A percentile compares a stretch with the other conserved stretches of the same genome.
Conservation (phyloP, 1,140 invertebrate genomes). For the Drosophila miranda region DNA sequence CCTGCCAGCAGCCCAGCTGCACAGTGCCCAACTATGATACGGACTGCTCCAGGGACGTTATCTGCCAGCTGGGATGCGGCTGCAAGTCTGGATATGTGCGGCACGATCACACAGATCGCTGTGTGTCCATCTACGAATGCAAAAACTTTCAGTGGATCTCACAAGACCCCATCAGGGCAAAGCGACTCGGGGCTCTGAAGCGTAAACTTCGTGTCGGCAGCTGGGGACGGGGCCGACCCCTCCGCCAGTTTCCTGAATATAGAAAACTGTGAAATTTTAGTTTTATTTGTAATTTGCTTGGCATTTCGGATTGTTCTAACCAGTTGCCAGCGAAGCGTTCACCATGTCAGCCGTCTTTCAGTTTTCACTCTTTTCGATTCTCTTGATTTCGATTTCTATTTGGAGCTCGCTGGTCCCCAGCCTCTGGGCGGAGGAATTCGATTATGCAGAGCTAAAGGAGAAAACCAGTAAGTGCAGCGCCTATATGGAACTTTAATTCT, state of each 20-base stretch:
- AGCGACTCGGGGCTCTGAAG: no score
- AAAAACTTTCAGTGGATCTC: neutral
- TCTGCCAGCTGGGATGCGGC: constrained; percentile 45
- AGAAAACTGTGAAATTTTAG: constrained; percentile 1
- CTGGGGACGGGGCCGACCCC: no score
- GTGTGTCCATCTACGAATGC: constrained; percentile 28
- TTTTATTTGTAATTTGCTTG: neutral
- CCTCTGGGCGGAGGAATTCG: neutral
- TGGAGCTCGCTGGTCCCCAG: neutral
- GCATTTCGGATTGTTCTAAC: neutral
- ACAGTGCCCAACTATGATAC: constrained; percentile 5
- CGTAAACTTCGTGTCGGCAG: no score
- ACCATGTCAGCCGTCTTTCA: constrained; percentile 13
- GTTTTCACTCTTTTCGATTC: constrained; percentile 4
- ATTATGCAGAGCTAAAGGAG: constrained; percentile 7
- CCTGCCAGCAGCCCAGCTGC: constrained; percentile 42
- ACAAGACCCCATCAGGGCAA: neutral
- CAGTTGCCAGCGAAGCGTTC: neutral
- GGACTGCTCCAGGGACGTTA: neutral
- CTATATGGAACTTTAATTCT: neutral
- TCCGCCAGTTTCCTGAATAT: no score
- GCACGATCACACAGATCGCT: constrained; percentile 21
- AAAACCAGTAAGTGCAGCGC: constrained; percentile 24
- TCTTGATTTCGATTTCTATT: constrained; percentile 10
- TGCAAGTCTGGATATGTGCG: constrained; percentile 55